Evolutionary conservation across 2,797 vertebrate genomes (phyloP), one percentile per base, ranked within the genome.

Genomic region (Enteromius afrohamiltoni): DNA sequence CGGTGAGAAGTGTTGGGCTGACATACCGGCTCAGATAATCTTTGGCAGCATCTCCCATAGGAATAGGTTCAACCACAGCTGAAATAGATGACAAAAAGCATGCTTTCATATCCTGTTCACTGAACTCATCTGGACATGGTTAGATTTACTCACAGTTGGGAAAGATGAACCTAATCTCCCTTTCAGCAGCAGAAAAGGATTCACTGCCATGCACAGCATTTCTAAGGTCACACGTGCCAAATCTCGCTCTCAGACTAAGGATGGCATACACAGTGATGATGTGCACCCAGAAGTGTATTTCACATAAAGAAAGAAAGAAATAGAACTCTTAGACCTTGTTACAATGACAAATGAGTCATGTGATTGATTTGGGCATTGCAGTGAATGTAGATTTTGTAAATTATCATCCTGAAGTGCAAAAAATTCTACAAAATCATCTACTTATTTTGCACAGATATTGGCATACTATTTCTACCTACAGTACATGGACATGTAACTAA

Each of bases 161-260:
- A 90, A 99, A 99, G 91, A 99, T 95, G 89, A 98, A 98, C 85
- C 92, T 93, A 86, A 99, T 97, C 92, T 99, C 98, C 68, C 92
- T 95, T 91, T 97, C 96, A 58, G 97, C 96, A 53, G 94, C 91
- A 51, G 91, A 90, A 89, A 95, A 93, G 26, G 92, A 95, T 31
- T 93, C 88, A 78, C 98, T 99, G 86, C 97, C 98, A 4, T 99
- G 98, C 82, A 99, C 93, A 0, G 94, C 97, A 6, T 99, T 99
- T 87, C 94, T 94, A 71, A 99, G 89, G 11, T 97, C 97, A 89
- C 96, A 96, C 3, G 95, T 97, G 62, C 97, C 98, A 85, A 97
- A 99, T 88, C 94, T 94, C 34, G 97, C 97, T 92, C 98, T 95
- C 58, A 99, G 93, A 89, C 98, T 99, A 82, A 37, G 58, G 29